These are phyloP conservation scores for Lepus timidus DNA, from an alignment of 2,113 vertebrate genomes.

Conservation along the genomic window DNA sequence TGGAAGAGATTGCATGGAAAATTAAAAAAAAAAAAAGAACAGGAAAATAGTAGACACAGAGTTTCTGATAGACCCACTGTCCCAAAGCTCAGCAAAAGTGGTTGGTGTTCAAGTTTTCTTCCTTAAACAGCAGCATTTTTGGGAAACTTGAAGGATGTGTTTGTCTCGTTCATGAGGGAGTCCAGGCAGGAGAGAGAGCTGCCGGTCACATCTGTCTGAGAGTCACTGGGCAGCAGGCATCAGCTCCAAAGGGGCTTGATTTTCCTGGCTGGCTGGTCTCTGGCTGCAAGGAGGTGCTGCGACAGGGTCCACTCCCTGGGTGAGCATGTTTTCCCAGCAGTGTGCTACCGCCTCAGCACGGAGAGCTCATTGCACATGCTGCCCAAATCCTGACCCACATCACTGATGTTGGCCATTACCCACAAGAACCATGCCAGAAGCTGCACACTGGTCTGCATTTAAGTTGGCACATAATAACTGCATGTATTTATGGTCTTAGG, in stretches of 20 bases:
- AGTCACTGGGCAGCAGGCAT: neutral
- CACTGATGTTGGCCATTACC: conserved; percentile 60
- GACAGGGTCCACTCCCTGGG: neutral
- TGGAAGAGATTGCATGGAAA: neutral
- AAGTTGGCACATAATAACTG: too few relatives aligned
- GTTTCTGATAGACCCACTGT: neutral
- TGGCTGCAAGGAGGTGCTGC: neutral
- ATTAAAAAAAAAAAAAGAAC: neutral
- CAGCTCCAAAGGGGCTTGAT: neutral
- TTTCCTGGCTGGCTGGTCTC: neutral
- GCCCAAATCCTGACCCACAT: neutral
- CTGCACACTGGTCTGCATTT: neutral
- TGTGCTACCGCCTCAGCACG: conserved; percentile 22
- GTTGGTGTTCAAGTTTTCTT: neutral
- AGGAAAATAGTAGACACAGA: neutral
- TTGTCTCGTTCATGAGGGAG: neutral
- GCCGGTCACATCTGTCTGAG: neutral
- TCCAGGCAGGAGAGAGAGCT: neutral
- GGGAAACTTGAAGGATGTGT: neutral
- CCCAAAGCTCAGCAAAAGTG: neutral
- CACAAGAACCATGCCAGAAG: conserved; percentile 48
- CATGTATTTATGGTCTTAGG: too few relatives aligned
- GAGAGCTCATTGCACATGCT: rapidly evolving
- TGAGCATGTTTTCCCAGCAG: neutral
- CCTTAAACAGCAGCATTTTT: neutral